These are phyloP conservation scores for Valencia hispanica DNA, from an alignment of 2,797 vertebrate genomes.

Conservation along the genomic window DNA sequence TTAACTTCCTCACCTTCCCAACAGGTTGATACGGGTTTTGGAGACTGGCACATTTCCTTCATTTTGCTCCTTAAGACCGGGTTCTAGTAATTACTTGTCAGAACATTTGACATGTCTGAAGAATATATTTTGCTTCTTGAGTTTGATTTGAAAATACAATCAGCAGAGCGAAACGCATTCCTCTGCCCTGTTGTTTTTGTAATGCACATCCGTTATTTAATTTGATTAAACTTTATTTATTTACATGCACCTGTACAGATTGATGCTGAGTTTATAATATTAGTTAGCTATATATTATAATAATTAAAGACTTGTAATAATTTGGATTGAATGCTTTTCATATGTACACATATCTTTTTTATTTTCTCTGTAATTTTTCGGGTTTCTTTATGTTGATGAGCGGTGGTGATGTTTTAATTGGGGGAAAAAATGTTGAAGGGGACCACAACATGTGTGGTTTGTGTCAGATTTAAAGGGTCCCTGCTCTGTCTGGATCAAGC, in stretches of 20 bases:
- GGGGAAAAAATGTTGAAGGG: not conserved
- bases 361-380: not conserved
- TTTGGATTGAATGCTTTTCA: not conserved
- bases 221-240: constrained; percentile 22
- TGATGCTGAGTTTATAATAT: too few relatives aligned
- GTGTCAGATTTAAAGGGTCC: constrained; percentile 19
- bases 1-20: constrained; percentile 16
- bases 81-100: constrained; percentile 20
- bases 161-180: constrained; percentile 20
- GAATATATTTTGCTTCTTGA: constrained; percentile 26
- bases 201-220: constrained; percentile 30
- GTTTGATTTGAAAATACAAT: constrained; percentile 28
- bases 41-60: not conserved
- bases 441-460: not conserved
- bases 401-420: not conserved
- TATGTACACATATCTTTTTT: not conserved
- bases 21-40: constrained; percentile 40
- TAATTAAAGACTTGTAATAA: not conserved
- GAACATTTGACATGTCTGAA: not conserved
- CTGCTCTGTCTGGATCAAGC: constrained; percentile 52
- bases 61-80: not conserved
- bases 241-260: not conserved
- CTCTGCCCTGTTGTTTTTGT: constrained; percentile 29
- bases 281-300: too few relatives aligned
- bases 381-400: not conserved